Base-by-base conservation (phyloP, 2,113 vertebrate species). In the Larimichthys crocea region DNA sequence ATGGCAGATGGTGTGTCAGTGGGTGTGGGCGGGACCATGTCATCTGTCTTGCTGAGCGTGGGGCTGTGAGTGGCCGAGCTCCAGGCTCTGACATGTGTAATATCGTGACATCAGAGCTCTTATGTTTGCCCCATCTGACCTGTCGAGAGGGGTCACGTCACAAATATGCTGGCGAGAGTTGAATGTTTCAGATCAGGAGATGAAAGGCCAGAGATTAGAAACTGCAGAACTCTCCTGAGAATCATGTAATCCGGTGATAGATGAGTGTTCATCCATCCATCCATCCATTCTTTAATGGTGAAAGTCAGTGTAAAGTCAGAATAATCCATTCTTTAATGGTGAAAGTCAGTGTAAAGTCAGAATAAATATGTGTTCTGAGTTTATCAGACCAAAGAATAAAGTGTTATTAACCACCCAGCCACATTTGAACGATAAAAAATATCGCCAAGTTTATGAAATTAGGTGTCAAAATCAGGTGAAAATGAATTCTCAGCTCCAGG, bases 1-100 rank as follows among this genome's bases (percentile, higher is more conserved):
- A 52, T 88, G 85, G 87, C 91, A 92, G 92, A 91, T 92, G 89
- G 90, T 52, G 56, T 88, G 85, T 89, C 86, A 87, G 90, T 85
- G 87, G 88, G 91, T 63, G 90, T 89, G 82, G 90, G 91, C 85
- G 88, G 90, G 82, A n/a, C 85, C 87, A 10, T 82, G 90, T 93
- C 88, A 84, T 84, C 79, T 59, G 80, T 78, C 88, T 69, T 68
- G 80, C 88, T 74, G 89, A 82, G 88, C 48, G 29, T 49, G 35
- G 78, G 82, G 84, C 76, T 42, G 66, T 10, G 82, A 92, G 48
- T 89, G 91, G 89, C 88, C 22, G 55, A 70, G 77, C 80, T 89
- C 90, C 90, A 86, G 82, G 24, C 66, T 56, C 26, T 61, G 85
- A 88, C 81, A 85, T 68, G 86, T 90, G 79, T 82, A 75, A 80